A percentile compares a stretch with the other conserved stretches of the same genome.
Conservation (phyloP, 2,888 invertebrate species). For the Acleris emargana region DNA sequence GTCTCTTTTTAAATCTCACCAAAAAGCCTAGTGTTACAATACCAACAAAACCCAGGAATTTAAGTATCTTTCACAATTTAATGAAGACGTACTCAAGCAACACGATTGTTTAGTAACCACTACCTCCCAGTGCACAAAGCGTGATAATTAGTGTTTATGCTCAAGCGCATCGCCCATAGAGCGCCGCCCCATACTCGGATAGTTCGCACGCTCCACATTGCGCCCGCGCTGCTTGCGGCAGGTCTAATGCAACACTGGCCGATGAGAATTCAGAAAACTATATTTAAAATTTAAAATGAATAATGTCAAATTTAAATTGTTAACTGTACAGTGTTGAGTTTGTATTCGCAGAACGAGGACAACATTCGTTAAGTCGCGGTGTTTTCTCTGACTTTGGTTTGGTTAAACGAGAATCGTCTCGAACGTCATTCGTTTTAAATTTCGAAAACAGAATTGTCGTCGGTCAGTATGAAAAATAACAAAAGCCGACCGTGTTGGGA, state of each 20-base stretch:
- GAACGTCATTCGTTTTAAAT: neutral
- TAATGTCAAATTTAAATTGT: neutral
- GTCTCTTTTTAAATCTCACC: too few species aligned
- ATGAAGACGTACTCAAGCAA: neutral
- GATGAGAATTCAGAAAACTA: neutral
- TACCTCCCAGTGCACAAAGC: neutral
- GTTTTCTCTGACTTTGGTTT: too few species aligned
- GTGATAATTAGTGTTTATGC: slow-evolving; percentile 1
- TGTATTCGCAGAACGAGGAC: too few species aligned
- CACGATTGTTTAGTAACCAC: slow-evolving; percentile 2
- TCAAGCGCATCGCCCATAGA: neutral
- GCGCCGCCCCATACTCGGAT: neutral
- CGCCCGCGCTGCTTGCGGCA: slow-evolving; percentile 13
- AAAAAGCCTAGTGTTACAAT: too few species aligned
- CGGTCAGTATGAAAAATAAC: neutral
- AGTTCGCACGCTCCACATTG: slow-evolving; percentile 39
- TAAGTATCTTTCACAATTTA: too few species aligned
- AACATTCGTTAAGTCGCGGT: too few species aligned
- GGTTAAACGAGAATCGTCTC: neutral
- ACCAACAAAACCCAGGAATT: too few species aligned
- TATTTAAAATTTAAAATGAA: neutral
- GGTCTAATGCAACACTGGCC: neutral
- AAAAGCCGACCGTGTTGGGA: neutral
- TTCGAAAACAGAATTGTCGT: neutral
- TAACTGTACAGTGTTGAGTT: too few species aligned